phyloP scores from a whole-genome alignment of 1,140 invertebrate species.

The Tetramorium parvispinum region DNA sequence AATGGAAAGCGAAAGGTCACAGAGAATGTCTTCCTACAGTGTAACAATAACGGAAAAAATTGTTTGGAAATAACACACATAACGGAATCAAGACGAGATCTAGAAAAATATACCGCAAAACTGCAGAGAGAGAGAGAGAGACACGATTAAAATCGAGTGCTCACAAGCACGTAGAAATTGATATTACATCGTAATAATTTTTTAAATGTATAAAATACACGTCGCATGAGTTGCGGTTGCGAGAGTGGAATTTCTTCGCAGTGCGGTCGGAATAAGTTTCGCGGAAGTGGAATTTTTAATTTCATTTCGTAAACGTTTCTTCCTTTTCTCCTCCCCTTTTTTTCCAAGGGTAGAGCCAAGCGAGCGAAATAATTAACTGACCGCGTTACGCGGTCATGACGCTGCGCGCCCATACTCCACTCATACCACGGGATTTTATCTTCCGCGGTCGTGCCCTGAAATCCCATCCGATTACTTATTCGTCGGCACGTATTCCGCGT shows the following conservation, averaged over 20 bases:
- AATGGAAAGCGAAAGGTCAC: not conserved
- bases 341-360: not conserved
- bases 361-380: slow-evolving; percentile 52
- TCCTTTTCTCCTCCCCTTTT: not conserved
- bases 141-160: slow-evolving; percentile 28
- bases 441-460: slow-evolving; percentile 19
- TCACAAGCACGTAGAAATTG: not conserved
- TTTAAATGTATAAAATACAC: not conserved
- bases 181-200: not conserved
- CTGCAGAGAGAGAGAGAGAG: no score
- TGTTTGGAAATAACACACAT: not conserved
- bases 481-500: slow-evolving; percentile 12
- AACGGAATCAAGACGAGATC: no score
- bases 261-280: slow-evolving; percentile 32
- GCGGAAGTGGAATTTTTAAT: slow-evolving; percentile 54
- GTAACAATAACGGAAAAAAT: slow-evolving; percentile 8
- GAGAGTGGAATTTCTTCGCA: slow-evolving; percentile 14
- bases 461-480: slow-evolving; percentile 58
- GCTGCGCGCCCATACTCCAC: not conserved
- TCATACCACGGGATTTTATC: slow-evolving; percentile 15
- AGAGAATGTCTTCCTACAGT: not conserved
- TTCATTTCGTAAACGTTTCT: slow-evolving; percentile 16
- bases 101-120: not conserved
- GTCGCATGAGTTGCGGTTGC: not conserved
- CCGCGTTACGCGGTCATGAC: slow-evolving; percentile 42